Evolutionary conservation across 2,888 invertebrate genomes (phyloP), one percentile per base, ranked within the genome.

Genomic region (Brachylomia viminalis): DNA sequence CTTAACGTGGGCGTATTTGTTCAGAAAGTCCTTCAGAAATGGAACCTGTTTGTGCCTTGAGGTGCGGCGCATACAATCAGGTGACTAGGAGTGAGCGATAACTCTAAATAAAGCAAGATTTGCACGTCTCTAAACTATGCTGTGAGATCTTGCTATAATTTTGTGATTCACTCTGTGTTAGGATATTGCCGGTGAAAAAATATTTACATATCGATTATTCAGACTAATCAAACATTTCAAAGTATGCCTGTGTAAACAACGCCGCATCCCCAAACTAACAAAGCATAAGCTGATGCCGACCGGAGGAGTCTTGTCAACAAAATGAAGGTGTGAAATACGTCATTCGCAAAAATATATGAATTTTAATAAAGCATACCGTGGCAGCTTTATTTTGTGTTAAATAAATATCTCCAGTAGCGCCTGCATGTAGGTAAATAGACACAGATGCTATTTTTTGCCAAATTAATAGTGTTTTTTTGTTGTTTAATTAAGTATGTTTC

Each of bases 41-140:
- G 33, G 59, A 82, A 81, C 82, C 82, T 65, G 82, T 78, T 82
- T 78, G 10, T 20, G 42, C 20, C 49, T 76, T 62, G 58, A 80
- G 72, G 82, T 67, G 77, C 54, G 72, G 77, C 33, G 30, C 47
- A 59, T 33, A 65, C 56, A 47, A 72, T 77, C 77, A 72, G 64
- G 30, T 54, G 54, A 27, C 47, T n/a, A 47, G 47, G 30, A 80
- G 45, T 52, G 49, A 80, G 33, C 23, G 80, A 64, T 75, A 52
- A 64, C 15, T 27, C 7, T 49, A 10, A 38, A 5, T 49, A 8
- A 27, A 65, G 7, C 42, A 20, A 74, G 61, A 74, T 80, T 67
- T 66, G 56, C 54, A 17, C 13, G 52, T 33, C 23, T 76, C 15
- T 17, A 42, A 13, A 17, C 30, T 56, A 33, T 27, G 13, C n/a